phyloP scores from a whole-genome alignment of 2,888 invertebrate species.

The Drosophila infuscata region DNA sequence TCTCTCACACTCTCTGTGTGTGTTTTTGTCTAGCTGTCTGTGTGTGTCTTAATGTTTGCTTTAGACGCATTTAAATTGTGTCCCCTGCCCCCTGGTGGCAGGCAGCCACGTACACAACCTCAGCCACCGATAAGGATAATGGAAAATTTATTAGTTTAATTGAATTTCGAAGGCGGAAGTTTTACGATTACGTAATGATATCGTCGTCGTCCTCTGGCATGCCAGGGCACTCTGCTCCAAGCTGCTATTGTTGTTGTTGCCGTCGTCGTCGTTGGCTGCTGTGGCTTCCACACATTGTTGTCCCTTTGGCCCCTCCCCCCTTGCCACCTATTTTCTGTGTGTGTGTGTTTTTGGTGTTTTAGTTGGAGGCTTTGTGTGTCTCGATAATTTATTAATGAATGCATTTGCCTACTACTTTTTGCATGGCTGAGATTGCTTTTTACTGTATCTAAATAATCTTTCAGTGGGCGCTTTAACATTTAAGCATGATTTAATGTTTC shows the following conservation, averaged over 20 bases:
- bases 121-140: slow-evolving; percentile 80
- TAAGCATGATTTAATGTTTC: not conserved
- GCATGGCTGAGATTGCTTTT: slow-evolving; percentile 47
- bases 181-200: slow-evolving; percentile 79
- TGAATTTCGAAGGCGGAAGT: slow-evolving; percentile 83
- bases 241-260: slow-evolving; percentile 12
- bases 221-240: slow-evolving; percentile 32
- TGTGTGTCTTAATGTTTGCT: slow-evolving; percentile 60
- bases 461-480: not conserved
- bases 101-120: slow-evolving; percentile 35
- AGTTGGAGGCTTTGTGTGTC: slow-evolving; percentile 66
- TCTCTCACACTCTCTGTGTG: slow-evolving; percentile 7
- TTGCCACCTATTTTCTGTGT: slow-evolving; percentile 5
- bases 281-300: slow-evolving; percentile 63
- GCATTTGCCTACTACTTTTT: slow-evolving; percentile 70
- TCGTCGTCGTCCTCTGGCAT: slow-evolving; percentile 51
- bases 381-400: slow-evolving; percentile 78
- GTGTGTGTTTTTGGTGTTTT: slow-evolving; percentile 52
- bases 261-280: slow-evolving; percentile 53
- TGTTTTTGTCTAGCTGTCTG: slow-evolving; percentile 14
- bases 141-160: slow-evolving; percentile 83
- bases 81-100: slow-evolving; percentile 24
- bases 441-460: slow-evolving; percentile 10
- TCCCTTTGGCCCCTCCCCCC: not conserved
- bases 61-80: slow-evolving; percentile 70